These are phyloP conservation scores for Aphelenchoides avenae DNA, from an alignment of 1,140 invertebrate species.

Conservation along the genomic window DNA sequence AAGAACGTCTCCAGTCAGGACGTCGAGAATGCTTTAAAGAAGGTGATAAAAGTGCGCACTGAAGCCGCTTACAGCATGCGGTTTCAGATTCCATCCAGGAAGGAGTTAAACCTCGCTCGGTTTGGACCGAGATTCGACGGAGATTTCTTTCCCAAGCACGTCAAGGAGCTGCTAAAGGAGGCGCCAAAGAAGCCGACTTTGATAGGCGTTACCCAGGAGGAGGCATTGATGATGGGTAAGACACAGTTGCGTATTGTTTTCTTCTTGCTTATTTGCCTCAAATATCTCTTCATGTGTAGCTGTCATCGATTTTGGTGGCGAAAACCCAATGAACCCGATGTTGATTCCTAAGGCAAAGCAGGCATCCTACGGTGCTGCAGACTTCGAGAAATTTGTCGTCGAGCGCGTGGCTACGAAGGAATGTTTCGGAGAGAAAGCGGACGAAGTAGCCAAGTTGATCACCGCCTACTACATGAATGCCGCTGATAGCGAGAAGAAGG, in stretches of 20 bases:
- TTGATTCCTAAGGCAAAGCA: slow-evolving; percentile 10
- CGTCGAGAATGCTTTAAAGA: too few relatives aligned
- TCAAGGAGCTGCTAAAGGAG: slow-evolving; percentile 30
- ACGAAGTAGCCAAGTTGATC: slow-evolving; percentile 4
- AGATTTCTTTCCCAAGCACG: slow-evolving; percentile 28
- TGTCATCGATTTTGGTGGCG: background rate
- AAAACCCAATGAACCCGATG: slow-evolving; percentile 7
- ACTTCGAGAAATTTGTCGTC: slow-evolving; percentile 18
- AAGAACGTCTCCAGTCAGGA: slow-evolving; percentile 25
- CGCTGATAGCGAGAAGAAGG: slow-evolving; percentile 1
- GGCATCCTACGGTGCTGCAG: background rate
- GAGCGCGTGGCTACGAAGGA: slow-evolving; percentile 10
- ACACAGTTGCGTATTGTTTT: too few relatives aligned
- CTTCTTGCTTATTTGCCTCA: too few relatives aligned
- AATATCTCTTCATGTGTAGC: background rate
- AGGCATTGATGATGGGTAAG: slow-evolving; percentile 23
- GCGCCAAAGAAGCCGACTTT: slow-evolving; percentile 25
- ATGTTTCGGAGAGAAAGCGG: slow-evolving; percentile 10
- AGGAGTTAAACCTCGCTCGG: slow-evolving; percentile 23
- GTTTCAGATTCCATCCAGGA: slow-evolving; percentile 15
- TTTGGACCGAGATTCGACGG: slow-evolving; percentile 24
- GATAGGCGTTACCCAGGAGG: slow-evolving; percentile 27
- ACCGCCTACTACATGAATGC: slow-evolving; percentile 14
- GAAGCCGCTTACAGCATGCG: too few relatives aligned
- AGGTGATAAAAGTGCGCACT: too few relatives aligned